phyloP scores from a whole-genome alignment of 2,113 vertebrate species.

The Physeter macrocephalus region DNA sequence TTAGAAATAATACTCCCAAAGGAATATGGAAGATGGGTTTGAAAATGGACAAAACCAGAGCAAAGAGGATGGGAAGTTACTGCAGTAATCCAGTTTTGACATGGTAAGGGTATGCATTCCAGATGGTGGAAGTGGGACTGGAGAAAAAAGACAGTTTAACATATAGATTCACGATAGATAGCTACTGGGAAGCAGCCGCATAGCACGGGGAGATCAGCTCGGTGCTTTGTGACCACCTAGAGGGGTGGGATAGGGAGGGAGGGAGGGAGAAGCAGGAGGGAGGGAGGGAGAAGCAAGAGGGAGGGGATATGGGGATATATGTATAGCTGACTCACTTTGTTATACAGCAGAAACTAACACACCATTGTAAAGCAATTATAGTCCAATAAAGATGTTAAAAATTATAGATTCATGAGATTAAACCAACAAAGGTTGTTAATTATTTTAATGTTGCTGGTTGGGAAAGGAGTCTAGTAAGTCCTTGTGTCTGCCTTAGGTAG shows the following conservation, averaged over 20 bases:
- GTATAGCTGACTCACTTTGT: no score
- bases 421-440: not conserved
- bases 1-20: not conserved
- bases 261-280: no score
- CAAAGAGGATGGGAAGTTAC: not conserved
- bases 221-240: no score
- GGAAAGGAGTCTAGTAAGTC: not conserved
- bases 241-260: no score
- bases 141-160: not conserved
- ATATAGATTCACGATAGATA: no score
- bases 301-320: no score
- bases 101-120: not conserved
- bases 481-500: not conserved
- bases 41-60: not conserved
- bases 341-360: no score
- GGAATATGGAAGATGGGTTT: not conserved
- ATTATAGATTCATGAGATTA: not conserved
- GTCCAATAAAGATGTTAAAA: not conserved
- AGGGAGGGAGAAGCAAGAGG: no score
- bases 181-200: no score
- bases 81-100: not conserved
- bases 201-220: no score
- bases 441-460: not conserved
- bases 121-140: not conserved
- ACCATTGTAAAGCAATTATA: no score